Conservation (phyloP, 2,797 vertebrate genomes). For the Acridotheres tristis region DNA sequence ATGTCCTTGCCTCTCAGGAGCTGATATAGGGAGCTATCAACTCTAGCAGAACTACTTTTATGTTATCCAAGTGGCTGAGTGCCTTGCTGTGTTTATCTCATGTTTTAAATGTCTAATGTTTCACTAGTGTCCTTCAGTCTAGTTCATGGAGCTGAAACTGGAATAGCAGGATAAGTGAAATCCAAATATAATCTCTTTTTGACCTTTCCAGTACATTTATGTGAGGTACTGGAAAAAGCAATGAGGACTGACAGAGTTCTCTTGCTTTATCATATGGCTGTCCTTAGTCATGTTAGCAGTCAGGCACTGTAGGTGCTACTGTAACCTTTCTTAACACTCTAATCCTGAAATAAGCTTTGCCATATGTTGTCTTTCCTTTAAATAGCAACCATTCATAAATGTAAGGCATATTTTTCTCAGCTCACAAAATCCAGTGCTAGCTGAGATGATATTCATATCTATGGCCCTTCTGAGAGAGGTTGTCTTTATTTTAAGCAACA, state of each 20-base stretch:
- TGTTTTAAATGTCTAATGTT: background rate
- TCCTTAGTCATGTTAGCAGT: background rate
- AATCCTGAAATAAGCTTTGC: background rate
- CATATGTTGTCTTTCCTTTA: background rate
- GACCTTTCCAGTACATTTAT: background rate
- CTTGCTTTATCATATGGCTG: background rate
- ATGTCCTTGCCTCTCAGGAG: background rate
- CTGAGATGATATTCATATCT: background rate
- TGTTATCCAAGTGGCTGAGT: background rate
- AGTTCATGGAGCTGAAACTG: background rate
- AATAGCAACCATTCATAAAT: slow-evolving; percentile 27
- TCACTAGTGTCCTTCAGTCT: background rate
- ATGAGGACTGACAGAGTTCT: background rate
- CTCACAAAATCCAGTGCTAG: background rate
- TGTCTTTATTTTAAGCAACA: background rate
- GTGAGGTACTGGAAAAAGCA: background rate
- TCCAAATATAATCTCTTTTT: background rate
- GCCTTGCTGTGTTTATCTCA: background rate
- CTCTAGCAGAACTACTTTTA: background rate
- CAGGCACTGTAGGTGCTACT: background rate
- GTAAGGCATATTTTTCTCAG: background rate
- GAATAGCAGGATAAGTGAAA: background rate
- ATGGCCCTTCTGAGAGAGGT: background rate
- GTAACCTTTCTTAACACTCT: background rate
- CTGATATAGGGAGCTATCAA: background rate